Evolutionary conservation across 2,797 vertebrate species (phyloP).

Genomic region (Corythornis leucogaster): DNA sequence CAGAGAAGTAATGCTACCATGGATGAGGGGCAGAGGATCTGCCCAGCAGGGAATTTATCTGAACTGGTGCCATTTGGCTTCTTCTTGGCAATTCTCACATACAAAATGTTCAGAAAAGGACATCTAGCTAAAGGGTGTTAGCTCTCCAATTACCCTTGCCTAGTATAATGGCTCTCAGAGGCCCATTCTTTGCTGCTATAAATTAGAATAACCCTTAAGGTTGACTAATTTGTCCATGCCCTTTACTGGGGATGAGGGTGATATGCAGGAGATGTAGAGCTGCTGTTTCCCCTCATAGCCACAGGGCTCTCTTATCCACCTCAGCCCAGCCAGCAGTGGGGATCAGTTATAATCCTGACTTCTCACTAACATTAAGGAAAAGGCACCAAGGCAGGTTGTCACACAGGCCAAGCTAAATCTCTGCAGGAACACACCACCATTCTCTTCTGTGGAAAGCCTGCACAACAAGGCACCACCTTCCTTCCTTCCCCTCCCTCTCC

Average conservation of each 20-base stretch:
- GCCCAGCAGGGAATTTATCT: not conserved
- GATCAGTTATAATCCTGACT: conserved; percentile 1
- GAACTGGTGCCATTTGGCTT: not conserved
- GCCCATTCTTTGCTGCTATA: conserved; percentile 14
- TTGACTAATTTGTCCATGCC: conserved; percentile 59
- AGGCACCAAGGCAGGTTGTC: not conserved
- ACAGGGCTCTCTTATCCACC: not conserved
- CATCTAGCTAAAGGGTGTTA: conserved; percentile 46
- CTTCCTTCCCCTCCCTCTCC: not conserved
- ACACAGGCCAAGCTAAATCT: not conserved
- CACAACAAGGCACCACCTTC: not conserved
- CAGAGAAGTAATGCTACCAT: not conserved
- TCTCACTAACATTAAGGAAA: not conserved
- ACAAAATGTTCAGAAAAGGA: not conserved
- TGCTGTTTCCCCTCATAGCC: not conserved
- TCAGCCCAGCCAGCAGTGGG: not conserved
- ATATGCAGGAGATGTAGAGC: not conserved
- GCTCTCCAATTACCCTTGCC: conserved; percentile 58
- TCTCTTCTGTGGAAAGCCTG: not conserved
- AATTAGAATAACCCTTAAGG: conserved; percentile 60
- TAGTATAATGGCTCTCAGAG: conserved; percentile 40
- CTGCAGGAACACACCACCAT: not conserved
- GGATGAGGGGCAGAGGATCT: not conserved
- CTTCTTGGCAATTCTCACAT: not conserved
- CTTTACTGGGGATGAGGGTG: conserved; percentile 28